These are phyloP conservation scores for Tetragonisca angustula DNA, from an alignment of 2,888 invertebrate genomes.

Conservation along the genomic window DNA sequence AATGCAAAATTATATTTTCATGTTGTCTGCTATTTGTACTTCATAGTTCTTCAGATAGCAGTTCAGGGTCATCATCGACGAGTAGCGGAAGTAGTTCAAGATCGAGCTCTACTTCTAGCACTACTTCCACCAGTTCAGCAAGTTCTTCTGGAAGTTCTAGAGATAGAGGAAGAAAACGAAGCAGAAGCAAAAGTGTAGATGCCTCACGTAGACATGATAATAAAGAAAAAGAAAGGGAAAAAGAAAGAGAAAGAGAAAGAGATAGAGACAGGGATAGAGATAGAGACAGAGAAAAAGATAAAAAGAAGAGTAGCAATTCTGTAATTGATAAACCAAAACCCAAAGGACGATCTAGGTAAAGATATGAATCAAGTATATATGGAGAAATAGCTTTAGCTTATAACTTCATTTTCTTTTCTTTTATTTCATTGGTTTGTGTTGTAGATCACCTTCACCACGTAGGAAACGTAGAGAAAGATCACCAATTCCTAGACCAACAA, in stretches of 20 bases:
- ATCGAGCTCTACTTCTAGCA: slow-evolving; percentile 91
- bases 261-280: slow-evolving; percentile 83
- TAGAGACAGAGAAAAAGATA: slow-evolving; percentile 82
- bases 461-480: slow-evolving; percentile 92
- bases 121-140: slow-evolving; percentile 91
- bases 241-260: slow-evolving; percentile 83
- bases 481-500: slow-evolving; percentile 95
- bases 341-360: slow-evolving; percentile 79
- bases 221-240: slow-evolving; percentile 84
- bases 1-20: background rate
- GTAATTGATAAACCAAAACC: slow-evolving; percentile 82
- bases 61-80: slow-evolving; percentile 86
- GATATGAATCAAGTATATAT: background rate
- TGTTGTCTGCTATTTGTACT: background rate
- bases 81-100: slow-evolving; percentile 85
- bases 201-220: slow-evolving; percentile 83
- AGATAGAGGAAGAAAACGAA: slow-evolving; percentile 87
- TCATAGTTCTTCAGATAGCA: slow-evolving; percentile 91
- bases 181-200: slow-evolving; percentile 82
- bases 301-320: slow-evolving; percentile 81
- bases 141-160: slow-evolving; percentile 86
- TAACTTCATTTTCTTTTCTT: background rate
- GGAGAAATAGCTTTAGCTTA: background rate
- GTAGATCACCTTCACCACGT: slow-evolving; percentile 88
- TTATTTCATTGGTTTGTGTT: slow-evolving; percentile 28